A percentile compares a stretch with the other conserved stretches of the same genome.
Conservation (phyloP, 2,888 invertebrate species). For the Yponomeuta malinellus region DNA sequence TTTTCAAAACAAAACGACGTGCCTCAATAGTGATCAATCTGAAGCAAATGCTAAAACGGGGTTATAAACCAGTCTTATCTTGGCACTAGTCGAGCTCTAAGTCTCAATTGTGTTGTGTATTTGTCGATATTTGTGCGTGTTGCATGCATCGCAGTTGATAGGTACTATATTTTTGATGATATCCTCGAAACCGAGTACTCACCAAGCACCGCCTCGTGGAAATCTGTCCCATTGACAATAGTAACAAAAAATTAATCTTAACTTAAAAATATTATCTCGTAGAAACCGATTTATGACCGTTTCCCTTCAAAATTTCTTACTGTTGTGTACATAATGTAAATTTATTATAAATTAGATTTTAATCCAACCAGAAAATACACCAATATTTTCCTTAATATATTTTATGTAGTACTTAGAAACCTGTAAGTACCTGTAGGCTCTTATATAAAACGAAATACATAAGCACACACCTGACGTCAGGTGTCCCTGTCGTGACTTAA, state of each 20-base stretch:
- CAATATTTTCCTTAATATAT: slow-evolving; percentile 14
- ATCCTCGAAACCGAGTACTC: not conserved
- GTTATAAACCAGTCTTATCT: slow-evolving; percentile 19
- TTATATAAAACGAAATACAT: not conserved
- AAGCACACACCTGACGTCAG: not conserved
- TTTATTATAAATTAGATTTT: slow-evolving; percentile 10
- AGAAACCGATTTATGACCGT: not conserved
- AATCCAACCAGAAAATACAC: slow-evolving; percentile 13
- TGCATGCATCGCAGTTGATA: not conserved
- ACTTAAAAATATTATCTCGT: not conserved
- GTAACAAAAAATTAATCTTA: not conserved
- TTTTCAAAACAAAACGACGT: slow-evolving; percentile 10
- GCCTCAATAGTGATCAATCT: not conserved
- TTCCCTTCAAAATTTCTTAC: not conserved
- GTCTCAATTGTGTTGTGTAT: slow-evolving; percentile 34
- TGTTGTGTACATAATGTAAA: slow-evolving; percentile 8
- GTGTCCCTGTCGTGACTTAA: slow-evolving; percentile 1
- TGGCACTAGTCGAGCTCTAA: slow-evolving; percentile 50
- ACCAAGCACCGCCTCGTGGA: slow-evolving; percentile 3
- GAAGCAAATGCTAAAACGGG: not conserved
- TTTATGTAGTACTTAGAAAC: slow-evolving; percentile 15
- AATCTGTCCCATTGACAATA: not conserved
- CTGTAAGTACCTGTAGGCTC: slow-evolving; percentile 6
- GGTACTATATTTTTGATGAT: not conserved
- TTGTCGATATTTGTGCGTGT: slow-evolving; percentile 8